Conservation (phyloP, 1,140 invertebrate genomes). For the Trichogramma pretiosum region DNA sequence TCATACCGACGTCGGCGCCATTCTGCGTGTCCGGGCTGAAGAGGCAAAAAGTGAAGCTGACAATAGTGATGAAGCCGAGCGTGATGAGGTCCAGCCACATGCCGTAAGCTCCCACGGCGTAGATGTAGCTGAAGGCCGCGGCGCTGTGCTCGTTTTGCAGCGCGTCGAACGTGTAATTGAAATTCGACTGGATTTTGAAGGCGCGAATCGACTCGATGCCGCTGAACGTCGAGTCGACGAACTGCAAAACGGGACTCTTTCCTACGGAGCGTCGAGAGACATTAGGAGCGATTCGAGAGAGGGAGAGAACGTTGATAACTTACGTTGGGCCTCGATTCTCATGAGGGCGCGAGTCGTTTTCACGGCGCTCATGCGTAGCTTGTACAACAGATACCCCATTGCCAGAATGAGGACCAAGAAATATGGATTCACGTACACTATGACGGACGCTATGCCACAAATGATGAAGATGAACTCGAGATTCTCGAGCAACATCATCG, state of each 20-base stretch:
- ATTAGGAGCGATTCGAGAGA: slow-evolving; percentile 27
- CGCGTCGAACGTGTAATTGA: slow-evolving; percentile 35
- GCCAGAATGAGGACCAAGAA: slow-evolving; percentile 60
- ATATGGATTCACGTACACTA: slow-evolving; percentile 67
- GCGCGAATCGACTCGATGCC: slow-evolving; percentile 61
- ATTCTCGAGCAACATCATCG: slow-evolving; percentile 62
- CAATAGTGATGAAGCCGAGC: slow-evolving; percentile 51
- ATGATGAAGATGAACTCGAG: slow-evolving; percentile 52
- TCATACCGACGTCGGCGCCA: slow-evolving; percentile 63
- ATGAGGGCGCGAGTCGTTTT: slow-evolving; percentile 78
- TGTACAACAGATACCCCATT: slow-evolving; percentile 57
- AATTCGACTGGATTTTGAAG: slow-evolving; percentile 35
- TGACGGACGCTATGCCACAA: slow-evolving; percentile 55
- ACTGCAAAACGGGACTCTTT: slow-evolving; percentile 69
- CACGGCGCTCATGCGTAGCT: slow-evolving; percentile 69
- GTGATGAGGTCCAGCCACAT: slow-evolving; percentile 62
- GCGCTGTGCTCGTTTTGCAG: slow-evolving; percentile 26
- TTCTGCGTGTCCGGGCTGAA: slow-evolving; percentile 40
- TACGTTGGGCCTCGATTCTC: slow-evolving; percentile 80
- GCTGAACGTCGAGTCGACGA: slow-evolving; percentile 55
- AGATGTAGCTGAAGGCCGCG: slow-evolving; percentile 36
- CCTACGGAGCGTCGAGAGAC: slow-evolving; percentile 43
- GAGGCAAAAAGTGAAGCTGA: slow-evolving; percentile 54
- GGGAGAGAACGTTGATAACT: slow-evolving; percentile 42
- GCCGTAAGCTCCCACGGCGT: slow-evolving; percentile 58